Base-by-base conservation (phyloP, 2,797 vertebrate genomes). In the Apogon hyalosoma region DNA sequence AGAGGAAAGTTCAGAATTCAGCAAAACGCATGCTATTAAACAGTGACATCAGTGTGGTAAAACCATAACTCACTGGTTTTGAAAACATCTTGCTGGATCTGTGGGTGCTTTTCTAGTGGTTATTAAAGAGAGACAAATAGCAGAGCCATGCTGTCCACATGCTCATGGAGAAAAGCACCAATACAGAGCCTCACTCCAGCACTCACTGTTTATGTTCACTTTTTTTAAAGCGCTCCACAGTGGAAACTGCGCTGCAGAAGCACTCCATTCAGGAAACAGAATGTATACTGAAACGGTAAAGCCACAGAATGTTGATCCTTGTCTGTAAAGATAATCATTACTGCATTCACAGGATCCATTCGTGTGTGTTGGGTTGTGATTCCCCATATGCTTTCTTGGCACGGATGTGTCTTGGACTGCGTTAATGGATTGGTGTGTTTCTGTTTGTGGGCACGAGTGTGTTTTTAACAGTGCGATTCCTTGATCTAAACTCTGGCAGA, bases 41-140 rank as follows among this genome's bases (percentile, higher is more conserved):
- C 40, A 15, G 69, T 88, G 91, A 90, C 87, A 90, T 90, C 85
- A 89, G 79, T 78, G 70, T 62, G 83, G 88, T 84, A 69, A 75
- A 78, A 69, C 65, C 71, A 88, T 82, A 87, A 88, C 75, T 80
- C 61, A 49, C 61, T 86, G 84, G 64, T 73, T 82, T 86, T 61
- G 49, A 76, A 90, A 88, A 83, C 77, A 84, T 85, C 77, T 77
- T 0, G 51, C 80, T 83, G 73, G 75, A 80, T 78, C 69, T 83
- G 63, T 8, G 70, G 69, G 21, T 72, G 75, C 79, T 78, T 83
- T 79, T 85, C 86, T 84, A 46, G 73, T 81, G 82, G 79, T 87
- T 73, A 65, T 70, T 82, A 81, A 83, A 85, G 52, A 66, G 82
- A 86, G 85, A 87, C 73, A 86, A 87, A 92, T 79, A 77, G 79